These are phyloP conservation scores for Drosophila miranda DNA, from an alignment of 1,140 invertebrate genomes.

Conservation along the genomic window DNA sequence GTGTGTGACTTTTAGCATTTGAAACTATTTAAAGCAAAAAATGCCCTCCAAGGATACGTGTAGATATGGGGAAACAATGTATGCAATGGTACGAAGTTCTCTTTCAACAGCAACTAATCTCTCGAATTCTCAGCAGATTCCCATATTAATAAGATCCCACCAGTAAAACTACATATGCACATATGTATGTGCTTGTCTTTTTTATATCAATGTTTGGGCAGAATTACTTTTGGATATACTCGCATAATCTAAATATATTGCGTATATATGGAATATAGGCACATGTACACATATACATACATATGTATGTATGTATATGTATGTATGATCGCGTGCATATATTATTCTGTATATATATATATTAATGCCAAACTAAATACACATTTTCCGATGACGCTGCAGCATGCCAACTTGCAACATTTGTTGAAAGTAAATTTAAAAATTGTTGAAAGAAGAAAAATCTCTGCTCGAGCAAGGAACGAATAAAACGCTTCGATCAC, in stretches of 20 bases:
- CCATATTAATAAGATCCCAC: too few relatives aligned
- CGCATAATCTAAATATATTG: conserved; percentile 35
- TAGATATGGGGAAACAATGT: too few relatives aligned
- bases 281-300: conserved; percentile 2
- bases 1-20: too few relatives aligned
- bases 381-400: conserved; percentile 59
- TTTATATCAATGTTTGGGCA: conserved; percentile 45
- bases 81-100: too few relatives aligned
- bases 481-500: conserved; percentile 51
- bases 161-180: too few relatives aligned
- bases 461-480: conserved; percentile 27
- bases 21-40: too few relatives aligned
- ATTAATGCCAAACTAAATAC: conserved; percentile 16
- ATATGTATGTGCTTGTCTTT: conserved; percentile 3
- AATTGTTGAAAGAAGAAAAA: conserved; percentile 28
- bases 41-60: too few relatives aligned
- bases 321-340: not conserved
- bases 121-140: too few relatives aligned
- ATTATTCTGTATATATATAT: not conserved
- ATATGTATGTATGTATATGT: not conserved
- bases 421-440: conserved; percentile 43
- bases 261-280: conserved; percentile 16
- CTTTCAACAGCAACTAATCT: too few relatives aligned
- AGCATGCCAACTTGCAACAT: conserved; percentile 44
- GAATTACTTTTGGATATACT: conserved; percentile 26